Evolutionary conservation across 1,140 invertebrate species (phyloP).

Genomic region (Metopolophium dirhodum): DNA sequence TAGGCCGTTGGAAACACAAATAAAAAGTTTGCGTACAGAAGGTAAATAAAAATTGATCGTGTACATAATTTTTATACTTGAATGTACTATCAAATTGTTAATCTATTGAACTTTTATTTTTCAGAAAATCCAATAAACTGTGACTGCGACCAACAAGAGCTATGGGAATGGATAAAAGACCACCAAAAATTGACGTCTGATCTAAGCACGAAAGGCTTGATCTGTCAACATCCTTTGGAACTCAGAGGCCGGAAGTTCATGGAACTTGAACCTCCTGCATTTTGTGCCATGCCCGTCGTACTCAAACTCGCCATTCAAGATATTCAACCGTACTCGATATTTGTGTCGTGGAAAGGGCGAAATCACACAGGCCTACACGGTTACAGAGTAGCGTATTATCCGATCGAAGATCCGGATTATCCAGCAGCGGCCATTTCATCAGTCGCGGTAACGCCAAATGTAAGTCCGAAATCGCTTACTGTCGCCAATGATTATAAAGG

Average conservation of each 20-base stretch:
- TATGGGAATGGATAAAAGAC: constrained; percentile 88
- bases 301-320: constrained; percentile 83
- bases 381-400: constrained; percentile 85
- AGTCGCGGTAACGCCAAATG: not conserved
- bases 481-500: not conserved
- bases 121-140: constrained; percentile 84
- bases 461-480: not conserved
- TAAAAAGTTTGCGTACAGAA: constrained; percentile 76
- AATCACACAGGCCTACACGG: constrained; percentile 85
- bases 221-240: constrained; percentile 80
- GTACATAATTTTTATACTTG: not conserved
- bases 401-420: constrained; percentile 66
- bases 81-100: not conserved
- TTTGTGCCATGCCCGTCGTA: constrained; percentile 82
- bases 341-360: constrained; percentile 83
- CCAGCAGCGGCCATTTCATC: constrained; percentile 27
- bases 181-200: constrained; percentile 73
- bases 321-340: constrained; percentile 84
- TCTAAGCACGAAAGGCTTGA: constrained; percentile 66
- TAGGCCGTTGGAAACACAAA: constrained; percentile 78
- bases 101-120: constrained; percentile 23
- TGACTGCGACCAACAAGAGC: constrained; percentile 81
- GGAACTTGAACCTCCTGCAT: constrained; percentile 77
- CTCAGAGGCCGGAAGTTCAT: constrained; percentile 77
- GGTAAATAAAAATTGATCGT: constrained; percentile 67